These are phyloP conservation scores for Neodon shergylaensis DNA, from an alignment of 2,113 vertebrate species.

Conservation along the genomic window DNA sequence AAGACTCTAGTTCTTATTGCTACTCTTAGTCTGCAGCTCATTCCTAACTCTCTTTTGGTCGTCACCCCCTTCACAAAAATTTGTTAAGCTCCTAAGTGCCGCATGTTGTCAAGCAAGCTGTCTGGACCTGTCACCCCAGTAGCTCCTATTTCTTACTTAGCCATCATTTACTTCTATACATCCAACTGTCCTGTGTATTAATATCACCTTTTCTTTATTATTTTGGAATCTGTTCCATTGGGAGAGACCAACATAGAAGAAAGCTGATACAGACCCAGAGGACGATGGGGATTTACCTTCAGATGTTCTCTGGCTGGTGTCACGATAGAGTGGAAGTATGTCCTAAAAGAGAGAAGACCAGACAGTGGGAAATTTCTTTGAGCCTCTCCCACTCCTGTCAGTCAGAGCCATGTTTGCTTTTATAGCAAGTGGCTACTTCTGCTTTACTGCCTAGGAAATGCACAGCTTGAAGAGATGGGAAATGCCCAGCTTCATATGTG, in stretches of 20 bases:
- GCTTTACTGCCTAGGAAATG: slow-evolving; percentile 4
- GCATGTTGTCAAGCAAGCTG: neutral
- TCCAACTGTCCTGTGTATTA: neutral
- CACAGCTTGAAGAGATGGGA: neutral
- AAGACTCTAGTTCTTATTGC: accelerated
- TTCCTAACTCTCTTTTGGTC: neutral
- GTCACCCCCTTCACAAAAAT: neutral
- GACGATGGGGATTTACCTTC: slow-evolving; percentile 79
- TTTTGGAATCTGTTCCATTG: neutral
- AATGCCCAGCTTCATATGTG: neutral
- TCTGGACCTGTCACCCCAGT: neutral
- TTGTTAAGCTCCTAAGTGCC: neutral
- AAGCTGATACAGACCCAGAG: neutral
- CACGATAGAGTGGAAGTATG: slow-evolving; percentile 16
- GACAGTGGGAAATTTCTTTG: neutral
- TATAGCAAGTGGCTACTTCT: neutral
- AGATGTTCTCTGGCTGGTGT: slow-evolving; percentile 61
- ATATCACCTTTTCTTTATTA: neutral
- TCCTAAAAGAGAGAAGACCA: slow-evolving; percentile 75
- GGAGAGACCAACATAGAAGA: neutral
- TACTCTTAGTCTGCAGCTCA: neutral
- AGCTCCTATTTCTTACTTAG: neutral
- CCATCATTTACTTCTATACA: neutral
- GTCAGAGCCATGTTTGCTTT: neutral
- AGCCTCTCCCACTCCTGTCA: neutral